phyloP scores from a whole-genome alignment of 2,888 invertebrate species.

The Macrosiphum euphorbiae region DNA sequence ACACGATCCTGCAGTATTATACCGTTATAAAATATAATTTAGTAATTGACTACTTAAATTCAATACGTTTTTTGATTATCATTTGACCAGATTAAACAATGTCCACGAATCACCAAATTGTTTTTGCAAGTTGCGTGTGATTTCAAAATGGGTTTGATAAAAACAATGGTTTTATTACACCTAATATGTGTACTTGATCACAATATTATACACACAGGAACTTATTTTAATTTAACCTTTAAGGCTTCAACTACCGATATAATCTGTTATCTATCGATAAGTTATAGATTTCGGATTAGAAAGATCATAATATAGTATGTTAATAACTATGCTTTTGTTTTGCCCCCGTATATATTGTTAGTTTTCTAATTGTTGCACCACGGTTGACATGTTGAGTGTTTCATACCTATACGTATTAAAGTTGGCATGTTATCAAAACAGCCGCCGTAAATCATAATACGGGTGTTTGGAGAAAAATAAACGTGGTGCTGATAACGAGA shows the following conservation, averaged over 20 bases:
- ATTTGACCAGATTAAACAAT: background rate
- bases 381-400: background rate
- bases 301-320: background rate
- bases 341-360: background rate
- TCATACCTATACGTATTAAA: background rate
- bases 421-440: background rate
- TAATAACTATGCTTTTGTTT: background rate
- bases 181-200: background rate
- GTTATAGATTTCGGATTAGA: background rate
- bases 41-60: background rate
- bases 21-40: background rate
- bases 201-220: background rate
- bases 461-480: slow-evolving; percentile 4
- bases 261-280: background rate
- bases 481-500: background rate
- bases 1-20: background rate
- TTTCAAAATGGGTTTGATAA: background rate
- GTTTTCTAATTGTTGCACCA: background rate
- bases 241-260: background rate
- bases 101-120: background rate
- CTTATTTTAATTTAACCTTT: background rate
- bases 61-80: background rate
- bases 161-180: background rate
- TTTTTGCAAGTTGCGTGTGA: background rate
- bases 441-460: background rate